These are phyloP conservation scores for Venusia cambrica DNA, from an alignment of 2,888 invertebrate species.

Conservation along the genomic window DNA sequence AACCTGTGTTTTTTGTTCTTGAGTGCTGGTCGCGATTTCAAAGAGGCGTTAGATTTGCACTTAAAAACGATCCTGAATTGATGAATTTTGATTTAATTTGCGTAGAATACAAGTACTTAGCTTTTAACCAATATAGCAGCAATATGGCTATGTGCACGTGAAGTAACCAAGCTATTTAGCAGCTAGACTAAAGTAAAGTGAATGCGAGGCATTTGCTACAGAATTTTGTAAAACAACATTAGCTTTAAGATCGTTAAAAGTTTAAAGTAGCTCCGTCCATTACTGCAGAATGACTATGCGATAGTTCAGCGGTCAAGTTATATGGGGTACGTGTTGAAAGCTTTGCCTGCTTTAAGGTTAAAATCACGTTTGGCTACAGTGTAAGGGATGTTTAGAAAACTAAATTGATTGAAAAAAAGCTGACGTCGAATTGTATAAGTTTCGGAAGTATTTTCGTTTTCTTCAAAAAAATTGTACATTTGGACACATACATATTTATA, in stretches of 20 bases:
- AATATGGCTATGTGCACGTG: too few species aligned
- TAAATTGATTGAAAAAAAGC: neutral
- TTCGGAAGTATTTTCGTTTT: too few species aligned
- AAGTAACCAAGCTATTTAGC: slow-evolving; percentile 4
- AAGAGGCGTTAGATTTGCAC: too few species aligned
- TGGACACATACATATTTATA: too few species aligned
- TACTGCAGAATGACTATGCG: slow-evolving; percentile 38
- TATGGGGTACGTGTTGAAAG: slow-evolving; percentile 22
- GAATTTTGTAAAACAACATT: slow-evolving; percentile 61
- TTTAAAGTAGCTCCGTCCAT: slow-evolving; percentile 70
- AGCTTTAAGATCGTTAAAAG: slow-evolving; percentile 70
- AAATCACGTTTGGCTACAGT: slow-evolving; percentile 14
- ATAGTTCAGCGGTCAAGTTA: slow-evolving; percentile 27
- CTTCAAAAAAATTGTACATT: too few species aligned
- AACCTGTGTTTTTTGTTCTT: too few species aligned
- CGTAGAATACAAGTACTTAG: too few species aligned
- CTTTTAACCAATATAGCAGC: too few species aligned
- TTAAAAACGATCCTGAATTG: too few species aligned
- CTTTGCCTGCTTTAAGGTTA: slow-evolving; percentile 11
- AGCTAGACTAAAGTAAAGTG: slow-evolving; percentile 34
- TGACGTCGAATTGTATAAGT: neutral
- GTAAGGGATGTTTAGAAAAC: slow-evolving; percentile 1
- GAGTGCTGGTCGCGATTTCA: too few species aligned
- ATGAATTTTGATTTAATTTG: too few species aligned
- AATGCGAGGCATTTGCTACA: slow-evolving; percentile 47